Evolutionary conservation across 2,888 invertebrate species (phyloP).

Genomic region (Melolontha melolontha): DNA sequence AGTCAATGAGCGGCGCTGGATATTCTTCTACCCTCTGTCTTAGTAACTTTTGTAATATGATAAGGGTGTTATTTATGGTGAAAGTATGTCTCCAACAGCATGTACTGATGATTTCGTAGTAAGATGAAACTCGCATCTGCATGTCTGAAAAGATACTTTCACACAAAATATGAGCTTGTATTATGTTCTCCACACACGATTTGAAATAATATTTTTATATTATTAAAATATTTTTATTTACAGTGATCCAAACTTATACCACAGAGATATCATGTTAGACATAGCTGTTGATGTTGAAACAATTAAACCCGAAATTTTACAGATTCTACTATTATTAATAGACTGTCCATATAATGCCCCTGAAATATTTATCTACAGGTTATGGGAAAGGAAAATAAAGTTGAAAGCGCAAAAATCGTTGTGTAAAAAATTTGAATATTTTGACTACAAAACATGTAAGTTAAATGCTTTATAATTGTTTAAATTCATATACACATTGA

Average conservation of each 20-base stretch:
- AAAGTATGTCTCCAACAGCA: no score
- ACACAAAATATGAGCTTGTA: no score
- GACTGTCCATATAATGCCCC: slow-evolving; percentile 42
- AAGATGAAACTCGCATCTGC: no score
- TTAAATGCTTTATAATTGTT: neutral
- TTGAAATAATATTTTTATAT: no score
- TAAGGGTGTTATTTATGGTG: no score
- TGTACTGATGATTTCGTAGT: no score
- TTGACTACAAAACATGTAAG: slow-evolving; percentile 25
- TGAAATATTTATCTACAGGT: slow-evolving; percentile 27
- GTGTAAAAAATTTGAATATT: neutral
- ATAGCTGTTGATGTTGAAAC: slow-evolving; percentile 36
- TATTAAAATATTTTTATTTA: slow-evolving; percentile 6
- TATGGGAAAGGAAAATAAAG: slow-evolving; percentile 25
- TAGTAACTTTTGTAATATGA: no score
- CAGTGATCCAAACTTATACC: slow-evolving; percentile 19
- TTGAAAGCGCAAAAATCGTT: slow-evolving; percentile 19
- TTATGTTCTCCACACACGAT: no score
- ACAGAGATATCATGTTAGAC: slow-evolving; percentile 35
- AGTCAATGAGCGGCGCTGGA: no score
- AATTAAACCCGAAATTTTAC: slow-evolving; percentile 30
- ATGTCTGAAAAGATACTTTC: no score
- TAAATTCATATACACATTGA: no score
- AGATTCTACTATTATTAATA: slow-evolving; percentile 26
- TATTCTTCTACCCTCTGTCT: no score